Evolutionary conservation across 2,113 vertebrate species (phyloP).

Genomic region (Struthidea cinerea): DNA sequence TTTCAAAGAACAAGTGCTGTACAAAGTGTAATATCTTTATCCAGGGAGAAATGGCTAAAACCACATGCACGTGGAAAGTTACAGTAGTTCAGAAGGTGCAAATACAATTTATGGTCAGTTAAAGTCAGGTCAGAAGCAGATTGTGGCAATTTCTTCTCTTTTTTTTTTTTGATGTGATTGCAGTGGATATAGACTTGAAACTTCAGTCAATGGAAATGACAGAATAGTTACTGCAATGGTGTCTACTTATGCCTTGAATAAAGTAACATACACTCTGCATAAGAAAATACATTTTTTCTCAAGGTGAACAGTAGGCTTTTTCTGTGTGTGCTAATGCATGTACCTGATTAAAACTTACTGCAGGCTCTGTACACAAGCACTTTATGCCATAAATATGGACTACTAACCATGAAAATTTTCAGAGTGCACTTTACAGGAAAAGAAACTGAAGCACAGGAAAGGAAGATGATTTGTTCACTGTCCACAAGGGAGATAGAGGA

Average conservation of each 20-base stretch:
- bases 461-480: background rate
- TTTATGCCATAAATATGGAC: background rate
- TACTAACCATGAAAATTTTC: background rate
- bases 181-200: background rate
- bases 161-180: background rate
- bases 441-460: background rate
- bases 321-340: background rate
- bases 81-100: background rate
- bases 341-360: background rate
- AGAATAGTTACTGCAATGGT: background rate
- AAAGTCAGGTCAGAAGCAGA: background rate
- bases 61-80: background rate
- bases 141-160: background rate
- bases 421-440: background rate
- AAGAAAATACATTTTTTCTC: background rate
- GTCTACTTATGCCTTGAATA: background rate
- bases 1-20: background rate
- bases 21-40: background rate
- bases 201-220: background rate
- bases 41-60: background rate
- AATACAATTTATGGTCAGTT: background rate
- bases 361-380: background rate
- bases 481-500: background rate
- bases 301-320: background rate
- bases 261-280: background rate